Base-by-base conservation (phyloP, 2,888 invertebrate genomes). In the Lasiommata megera region DNA sequence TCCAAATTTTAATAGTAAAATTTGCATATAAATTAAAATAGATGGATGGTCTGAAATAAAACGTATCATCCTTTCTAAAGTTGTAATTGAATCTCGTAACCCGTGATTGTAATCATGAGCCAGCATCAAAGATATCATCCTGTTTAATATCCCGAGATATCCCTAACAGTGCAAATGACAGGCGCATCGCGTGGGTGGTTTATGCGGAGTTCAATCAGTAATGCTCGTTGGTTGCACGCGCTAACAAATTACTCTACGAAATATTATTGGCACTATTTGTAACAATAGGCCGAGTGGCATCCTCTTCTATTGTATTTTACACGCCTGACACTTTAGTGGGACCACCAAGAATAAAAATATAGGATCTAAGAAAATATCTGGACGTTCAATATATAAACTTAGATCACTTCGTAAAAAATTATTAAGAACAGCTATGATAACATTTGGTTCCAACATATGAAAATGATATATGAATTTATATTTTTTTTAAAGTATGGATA, bases 171-270 rank as follows among this genome's bases (percentile, higher is more conserved):
- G 79, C 75, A 72, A 77, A 75, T 72, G 80, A 79, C 76, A 73
- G 74, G 46, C 59, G 58, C 48, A 48, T 44, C 56, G 36, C 64
- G 84, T 85, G 86, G 84, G 88, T 86, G 87, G 88, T 85, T 83
- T 83, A 81, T 80, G 73, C 69, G 72, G 69, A 72, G 71, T 72
- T 87, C 84, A 85, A 88, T 89, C 85, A 84, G 82, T 66, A 78
- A 74, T 70, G 81, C 80, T 71, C 72, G 81, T 80, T 79, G 73
- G 67, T 75, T 82, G 87, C 88, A 88, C 85, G 86, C 86, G 86
- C 80, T 72, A 64, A 68, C 64, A 56, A 60, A 66, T 64, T 62
- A 65, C 57, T 57, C 54, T 46, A 74, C 74, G 73, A 80, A 81
- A 78, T 81, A 79, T 83, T 82, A 84, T 86, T 82, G 83, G 75